Conservation (phyloP, 2,113 vertebrate genomes). For the Peucedramus taeniatus region DNA sequence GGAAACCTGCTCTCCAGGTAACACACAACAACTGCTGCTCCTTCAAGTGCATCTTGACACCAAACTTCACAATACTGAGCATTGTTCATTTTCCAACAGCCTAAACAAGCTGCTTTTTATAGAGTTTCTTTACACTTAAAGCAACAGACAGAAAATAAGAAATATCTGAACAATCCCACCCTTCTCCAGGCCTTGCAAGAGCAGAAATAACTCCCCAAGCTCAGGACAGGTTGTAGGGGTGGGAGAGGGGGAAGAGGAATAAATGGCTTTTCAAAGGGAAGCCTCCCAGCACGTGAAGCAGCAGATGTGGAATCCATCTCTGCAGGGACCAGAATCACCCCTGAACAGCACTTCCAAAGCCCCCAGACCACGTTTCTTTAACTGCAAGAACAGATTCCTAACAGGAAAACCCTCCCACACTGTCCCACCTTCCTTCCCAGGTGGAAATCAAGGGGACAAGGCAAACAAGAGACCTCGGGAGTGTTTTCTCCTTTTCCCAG, state of each 20-base stretch:
- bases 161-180: background rate
- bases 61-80: accelerated
- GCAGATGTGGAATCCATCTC: background rate
- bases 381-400: conserved; percentile 2
- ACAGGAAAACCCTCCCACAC: background rate
- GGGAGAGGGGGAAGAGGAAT: background rate
- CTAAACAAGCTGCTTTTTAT: accelerated
- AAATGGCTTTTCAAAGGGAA: background rate
- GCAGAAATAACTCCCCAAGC: background rate
- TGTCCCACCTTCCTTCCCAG: background rate
- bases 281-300: background rate
- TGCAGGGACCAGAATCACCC: background rate
- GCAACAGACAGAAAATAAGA: background rate
- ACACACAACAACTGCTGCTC: background rate
- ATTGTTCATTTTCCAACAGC: accelerated
- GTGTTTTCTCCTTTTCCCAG: background rate
- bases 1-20: background rate
- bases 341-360: background rate
- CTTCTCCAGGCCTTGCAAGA: background rate
- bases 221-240: background rate
- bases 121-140: background rate
- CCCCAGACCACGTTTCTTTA: background rate
- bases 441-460: background rate
- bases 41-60: background rate
- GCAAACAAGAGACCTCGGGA: background rate